Percentiles rank a stretch among this genome's conserved stretches.
phyloP scores from a whole-genome alignment of 2,888 invertebrate species.

The Drosophila kambysellisi region DNA sequence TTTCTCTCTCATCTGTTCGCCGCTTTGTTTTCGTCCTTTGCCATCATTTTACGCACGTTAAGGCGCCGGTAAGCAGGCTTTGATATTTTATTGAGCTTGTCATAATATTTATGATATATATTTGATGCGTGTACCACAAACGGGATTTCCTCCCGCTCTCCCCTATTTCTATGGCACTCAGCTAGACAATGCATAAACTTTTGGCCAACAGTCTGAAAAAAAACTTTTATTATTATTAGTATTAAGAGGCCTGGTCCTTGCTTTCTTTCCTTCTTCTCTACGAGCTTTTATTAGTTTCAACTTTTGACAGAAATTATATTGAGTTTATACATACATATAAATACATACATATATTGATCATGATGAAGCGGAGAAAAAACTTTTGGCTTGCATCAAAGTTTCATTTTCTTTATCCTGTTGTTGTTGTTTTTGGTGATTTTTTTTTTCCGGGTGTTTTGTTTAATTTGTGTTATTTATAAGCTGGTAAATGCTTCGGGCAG shows the following conservation, averaged over 20 bases:
- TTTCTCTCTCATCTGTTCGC: not conserved
- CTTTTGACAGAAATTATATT: constrained; percentile 81
- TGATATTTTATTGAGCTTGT: constrained; percentile 81
- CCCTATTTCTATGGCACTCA: not conserved
- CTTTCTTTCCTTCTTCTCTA: constrained; percentile 19
- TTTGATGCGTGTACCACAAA: constrained; percentile 55
- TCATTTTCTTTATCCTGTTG: constrained; percentile 26
- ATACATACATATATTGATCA: constrained; percentile 51
- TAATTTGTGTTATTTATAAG: constrained; percentile 79
- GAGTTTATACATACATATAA: constrained; percentile 52
- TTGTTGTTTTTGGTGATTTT: constrained; percentile 14
- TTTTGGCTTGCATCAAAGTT: constrained; percentile 66
- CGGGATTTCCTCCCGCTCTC: constrained; percentile 19
- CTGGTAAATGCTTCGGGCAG: constrained; percentile 60
- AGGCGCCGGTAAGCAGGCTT: constrained; percentile 64
- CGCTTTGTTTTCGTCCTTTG: constrained; percentile 34
- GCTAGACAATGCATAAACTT: constrained; percentile 72
- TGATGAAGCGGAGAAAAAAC: constrained; percentile 61
- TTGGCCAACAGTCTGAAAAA: constrained; percentile 58
- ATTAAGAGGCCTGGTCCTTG: constrained; percentile 51
- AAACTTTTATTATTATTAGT: constrained; percentile 66
- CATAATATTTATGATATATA: constrained; percentile 80
- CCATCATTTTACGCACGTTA: constrained; percentile 67
- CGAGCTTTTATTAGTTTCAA: constrained; percentile 80
- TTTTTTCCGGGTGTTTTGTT: constrained; percentile 59